Evolutionary conservation across 2,888 invertebrate species (phyloP).

Genomic region (Caenorhabditis macrosperma): DNA sequence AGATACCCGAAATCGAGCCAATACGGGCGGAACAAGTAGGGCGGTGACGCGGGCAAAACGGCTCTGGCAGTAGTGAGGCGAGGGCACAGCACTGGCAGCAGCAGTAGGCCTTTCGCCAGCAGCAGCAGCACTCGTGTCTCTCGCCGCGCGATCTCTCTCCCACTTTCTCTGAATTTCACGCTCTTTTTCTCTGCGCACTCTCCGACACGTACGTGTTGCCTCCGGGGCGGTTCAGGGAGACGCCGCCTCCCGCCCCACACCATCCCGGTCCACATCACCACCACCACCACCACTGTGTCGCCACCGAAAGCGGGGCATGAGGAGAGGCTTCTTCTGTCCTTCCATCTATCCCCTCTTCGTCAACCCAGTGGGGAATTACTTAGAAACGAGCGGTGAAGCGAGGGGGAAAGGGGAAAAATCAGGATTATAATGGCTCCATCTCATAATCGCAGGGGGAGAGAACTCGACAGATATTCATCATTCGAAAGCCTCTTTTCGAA

Average conservation of each 20-base stretch:
- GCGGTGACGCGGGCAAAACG: slow-evolving; percentile 25
- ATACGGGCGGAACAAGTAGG: slow-evolving; percentile 50
- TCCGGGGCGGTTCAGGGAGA: slow-evolving; percentile 17
- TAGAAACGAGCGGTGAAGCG: slow-evolving; percentile 36
- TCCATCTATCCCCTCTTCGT: slow-evolving; percentile 18
- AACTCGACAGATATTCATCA: not conserved
- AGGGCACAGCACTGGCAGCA: slow-evolving; percentile 49
- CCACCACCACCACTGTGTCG: slow-evolving; percentile 37
- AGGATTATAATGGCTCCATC: slow-evolving; percentile 37
- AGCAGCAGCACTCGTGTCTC: slow-evolving; percentile 33
- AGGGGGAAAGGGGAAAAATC: slow-evolving; percentile 17
- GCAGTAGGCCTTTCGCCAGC: slow-evolving; percentile 49
- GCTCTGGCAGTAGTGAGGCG: slow-evolving; percentile 56
- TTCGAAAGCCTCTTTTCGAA: not conserved
- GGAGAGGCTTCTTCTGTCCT: slow-evolving; percentile 25
- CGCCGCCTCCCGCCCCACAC: slow-evolving; percentile 38
- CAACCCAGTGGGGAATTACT: slow-evolving; percentile 59
- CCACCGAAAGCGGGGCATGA: slow-evolving; percentile 43
- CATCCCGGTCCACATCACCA: not conserved
- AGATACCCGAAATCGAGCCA: slow-evolving; percentile 53
- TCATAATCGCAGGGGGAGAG: slow-evolving; percentile 16
- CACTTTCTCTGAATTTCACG: slow-evolving; percentile 51
- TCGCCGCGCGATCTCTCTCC: slow-evolving; percentile 37
- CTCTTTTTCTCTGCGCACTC: slow-evolving; percentile 53
- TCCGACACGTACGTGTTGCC: slow-evolving; percentile 17